A percentile compares a stretch with the other conserved stretches of the same genome.
Conservation (phyloP, 2,113 vertebrate species). For the Procavia capensis region DNA sequence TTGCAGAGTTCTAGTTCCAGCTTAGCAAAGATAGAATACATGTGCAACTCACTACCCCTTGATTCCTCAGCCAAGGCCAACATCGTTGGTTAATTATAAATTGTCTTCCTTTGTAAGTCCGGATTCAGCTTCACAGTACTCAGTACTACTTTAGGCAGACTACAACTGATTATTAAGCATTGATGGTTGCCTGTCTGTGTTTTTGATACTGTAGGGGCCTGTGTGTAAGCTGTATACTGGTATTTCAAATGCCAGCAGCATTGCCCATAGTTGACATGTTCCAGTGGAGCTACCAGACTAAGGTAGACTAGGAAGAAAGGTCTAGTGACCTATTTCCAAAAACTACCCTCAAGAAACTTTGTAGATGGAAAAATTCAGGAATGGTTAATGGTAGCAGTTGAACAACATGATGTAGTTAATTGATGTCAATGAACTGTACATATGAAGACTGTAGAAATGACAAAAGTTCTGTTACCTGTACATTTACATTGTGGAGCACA, state of each 20-base stretch:
- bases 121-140: neutral
- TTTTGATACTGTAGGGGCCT: neutral
- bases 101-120: neutral
- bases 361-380: neutral
- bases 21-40: neutral
- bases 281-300: no score
- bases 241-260: no score
- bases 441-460: neutral
- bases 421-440: neutral
- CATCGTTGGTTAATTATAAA: neutral
- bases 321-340: neutral
- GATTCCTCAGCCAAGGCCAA: neutral
- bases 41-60: accelerated
- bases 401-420: neutral
- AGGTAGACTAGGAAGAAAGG: no score
- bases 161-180: neutral
- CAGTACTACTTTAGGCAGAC: accelerated
- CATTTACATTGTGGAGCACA: neutral
- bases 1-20: neutral
- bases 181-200: neutral
- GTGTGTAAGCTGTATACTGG: no score
- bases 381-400: neutral
- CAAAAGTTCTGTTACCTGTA: neutral
- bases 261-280: no score
- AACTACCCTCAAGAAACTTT: neutral